Evolutionary conservation across 1,140 invertebrate genomes (phyloP).

Genomic region (Listronotus bonariensis): DNA sequence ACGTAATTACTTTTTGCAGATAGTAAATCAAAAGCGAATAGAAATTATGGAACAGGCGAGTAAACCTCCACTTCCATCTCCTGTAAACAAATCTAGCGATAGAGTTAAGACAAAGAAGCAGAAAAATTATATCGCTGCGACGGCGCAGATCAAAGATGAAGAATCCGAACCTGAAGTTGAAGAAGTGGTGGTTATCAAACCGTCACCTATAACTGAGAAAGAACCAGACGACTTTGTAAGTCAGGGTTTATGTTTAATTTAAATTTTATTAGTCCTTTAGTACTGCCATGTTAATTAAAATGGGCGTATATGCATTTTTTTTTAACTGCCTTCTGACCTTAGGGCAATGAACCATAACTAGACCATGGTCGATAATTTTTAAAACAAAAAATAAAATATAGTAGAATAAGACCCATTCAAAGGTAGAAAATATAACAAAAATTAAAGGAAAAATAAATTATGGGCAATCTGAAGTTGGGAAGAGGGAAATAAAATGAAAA

Average conservation of each 20-base stretch:
- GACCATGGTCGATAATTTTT: no score
- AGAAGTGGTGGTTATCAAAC: not conserved
- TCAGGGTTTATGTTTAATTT: not conserved
- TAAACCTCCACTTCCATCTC: constrained; percentile 8
- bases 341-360: no score
- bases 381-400: no score
- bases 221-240: constrained; percentile 28
- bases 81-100: constrained; percentile 9
- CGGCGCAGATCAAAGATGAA: constrained; percentile 20
- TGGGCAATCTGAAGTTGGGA: no score
- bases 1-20: constrained; percentile 1
- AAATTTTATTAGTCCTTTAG: no score
- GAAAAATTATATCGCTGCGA: constrained; percentile 23
- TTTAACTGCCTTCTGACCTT: no score
- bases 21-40: constrained; percentile 57
- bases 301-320: no score
- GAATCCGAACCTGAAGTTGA: constrained; percentile 16
- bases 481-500: no score
- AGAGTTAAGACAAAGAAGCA: constrained; percentile 4
- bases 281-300: no score
- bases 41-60: constrained; percentile 63
- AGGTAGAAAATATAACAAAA: no score
- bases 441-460: no score
- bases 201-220: constrained; percentile 4
- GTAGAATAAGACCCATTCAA: no score